Conservation (phyloP, 2,888 invertebrate species). For the Cotesia congregata region DNA sequence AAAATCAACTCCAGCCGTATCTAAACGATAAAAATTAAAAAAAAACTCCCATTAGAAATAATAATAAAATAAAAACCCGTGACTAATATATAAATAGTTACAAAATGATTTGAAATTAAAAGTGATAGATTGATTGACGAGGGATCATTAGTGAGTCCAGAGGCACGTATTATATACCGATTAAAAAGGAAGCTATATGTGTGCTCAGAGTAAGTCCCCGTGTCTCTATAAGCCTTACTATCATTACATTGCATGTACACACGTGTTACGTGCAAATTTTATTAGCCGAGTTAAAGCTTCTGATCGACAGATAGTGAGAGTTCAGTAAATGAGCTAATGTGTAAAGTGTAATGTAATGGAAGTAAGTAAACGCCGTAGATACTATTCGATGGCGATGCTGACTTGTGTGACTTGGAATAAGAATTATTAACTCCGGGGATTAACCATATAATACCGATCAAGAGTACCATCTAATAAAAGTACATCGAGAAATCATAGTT, state of each 20-base stretch:
- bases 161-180: slow-evolving; percentile 23
- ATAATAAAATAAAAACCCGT: background rate
- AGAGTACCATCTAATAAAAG: background rate
- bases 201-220: slow-evolving; percentile 1
- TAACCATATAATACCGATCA: background rate
- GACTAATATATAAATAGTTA: background rate
- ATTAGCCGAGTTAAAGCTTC: slow-evolving; percentile 40
- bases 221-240: background rate
- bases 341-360: background rate
- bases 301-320: slow-evolving; percentile 44
- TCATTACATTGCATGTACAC: slow-evolving; percentile 1
- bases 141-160: slow-evolving; percentile 13
- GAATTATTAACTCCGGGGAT: slow-evolving; percentile 42
- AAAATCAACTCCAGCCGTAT: background rate
- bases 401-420: slow-evolving; percentile 40
- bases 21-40: background rate
- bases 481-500: background rate
- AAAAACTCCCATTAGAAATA: background rate
- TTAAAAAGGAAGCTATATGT: slow-evolving; percentile 28
- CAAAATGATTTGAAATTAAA: slow-evolving; percentile 24
- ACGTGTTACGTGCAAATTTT: slow-evolving; percentile 43
- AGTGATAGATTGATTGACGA: slow-evolving; percentile 23
- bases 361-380: background rate
- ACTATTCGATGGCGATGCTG: slow-evolving; percentile 36
- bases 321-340: slow-evolving; percentile 11